phyloP scores from a whole-genome alignment of 2,113 vertebrate species.

The Lasiurus borealis region DNA sequence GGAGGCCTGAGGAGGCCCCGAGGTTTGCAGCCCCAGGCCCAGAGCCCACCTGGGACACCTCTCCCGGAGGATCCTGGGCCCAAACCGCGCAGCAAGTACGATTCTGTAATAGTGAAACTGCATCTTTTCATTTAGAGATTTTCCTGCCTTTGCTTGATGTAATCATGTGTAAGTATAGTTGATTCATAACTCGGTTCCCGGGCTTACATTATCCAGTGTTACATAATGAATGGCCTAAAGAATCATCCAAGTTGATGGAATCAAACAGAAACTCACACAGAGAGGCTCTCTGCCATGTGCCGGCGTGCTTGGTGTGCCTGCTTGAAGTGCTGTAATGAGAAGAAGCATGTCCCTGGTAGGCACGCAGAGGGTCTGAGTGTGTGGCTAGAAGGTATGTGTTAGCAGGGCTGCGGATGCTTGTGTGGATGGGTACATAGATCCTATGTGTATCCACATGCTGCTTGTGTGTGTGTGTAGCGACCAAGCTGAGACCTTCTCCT shows the following conservation, averaged over 20 bases:
- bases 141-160: conserved; percentile 67
- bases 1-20: conserved; percentile 56
- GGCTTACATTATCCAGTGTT: conserved; percentile 45
- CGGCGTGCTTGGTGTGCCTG: conserved; percentile 1
- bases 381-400: conserved; percentile 7
- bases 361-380: background rate
- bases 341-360: background rate
- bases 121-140: conserved; percentile 63
- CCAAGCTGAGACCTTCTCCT: background rate
- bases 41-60: conserved; percentile 36
- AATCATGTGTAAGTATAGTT: conserved; percentile 73
- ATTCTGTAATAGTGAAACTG: conserved; percentile 65
- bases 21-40: conserved; percentile 56
- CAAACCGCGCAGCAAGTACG: conserved; percentile 69
- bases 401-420: background rate
- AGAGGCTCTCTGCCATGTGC: background rate
- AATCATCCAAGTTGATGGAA: conserved; percentile 39
- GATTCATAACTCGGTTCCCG: conserved; percentile 58
- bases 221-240: background rate
- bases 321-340: background rate
- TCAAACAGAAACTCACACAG: conserved; percentile 49
- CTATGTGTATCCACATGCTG: background rate
- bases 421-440: background rate
- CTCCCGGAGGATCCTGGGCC: conserved; percentile 52
- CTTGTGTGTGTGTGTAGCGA: background rate